phyloP scores from a whole-genome alignment of 2,888 invertebrate species.

The Drosophila differens region DNA sequence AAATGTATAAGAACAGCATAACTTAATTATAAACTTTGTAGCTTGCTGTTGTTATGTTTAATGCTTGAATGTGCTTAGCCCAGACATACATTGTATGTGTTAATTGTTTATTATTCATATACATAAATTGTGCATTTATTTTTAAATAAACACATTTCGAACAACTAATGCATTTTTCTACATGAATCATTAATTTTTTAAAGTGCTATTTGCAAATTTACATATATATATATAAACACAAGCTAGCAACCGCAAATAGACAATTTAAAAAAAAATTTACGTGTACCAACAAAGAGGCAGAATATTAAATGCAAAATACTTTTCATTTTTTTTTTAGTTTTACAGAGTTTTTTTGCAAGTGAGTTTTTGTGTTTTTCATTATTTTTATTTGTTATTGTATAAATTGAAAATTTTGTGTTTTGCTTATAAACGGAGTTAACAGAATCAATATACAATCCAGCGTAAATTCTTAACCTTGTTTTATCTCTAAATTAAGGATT shows the following conservation, averaged over 20 bases:
- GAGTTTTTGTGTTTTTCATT: not conserved
- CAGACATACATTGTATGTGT: not conserved
- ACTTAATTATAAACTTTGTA: conserved; percentile 8
- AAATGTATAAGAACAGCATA: conserved; percentile 1
- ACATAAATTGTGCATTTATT: not conserved
- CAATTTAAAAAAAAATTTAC: not conserved
- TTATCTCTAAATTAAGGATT: not conserved
- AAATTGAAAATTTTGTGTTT: not conserved
- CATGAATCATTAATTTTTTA: not conserved
- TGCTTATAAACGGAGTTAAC: not conserved
- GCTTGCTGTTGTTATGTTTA: not conserved
- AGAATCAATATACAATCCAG: not conserved
- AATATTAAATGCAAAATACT: conserved; percentile 3
- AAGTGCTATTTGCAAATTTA: not conserved
- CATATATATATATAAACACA: not conserved
- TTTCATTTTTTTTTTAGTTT: not conserved
- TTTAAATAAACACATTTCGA: not conserved
- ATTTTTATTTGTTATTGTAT: not conserved
- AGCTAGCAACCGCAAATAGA: not conserved
- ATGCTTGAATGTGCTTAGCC: not conserved
- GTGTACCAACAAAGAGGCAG: not conserved
- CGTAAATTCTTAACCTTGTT: not conserved
- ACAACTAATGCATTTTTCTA: not conserved
- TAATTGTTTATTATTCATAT: not conserved
- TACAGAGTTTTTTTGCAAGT: too few species aligned